Evolutionary conservation across 2,113 vertebrate species (phyloP), one percentile per base, ranked within the genome.

Genomic region (Maccullochella peelii): DNA sequence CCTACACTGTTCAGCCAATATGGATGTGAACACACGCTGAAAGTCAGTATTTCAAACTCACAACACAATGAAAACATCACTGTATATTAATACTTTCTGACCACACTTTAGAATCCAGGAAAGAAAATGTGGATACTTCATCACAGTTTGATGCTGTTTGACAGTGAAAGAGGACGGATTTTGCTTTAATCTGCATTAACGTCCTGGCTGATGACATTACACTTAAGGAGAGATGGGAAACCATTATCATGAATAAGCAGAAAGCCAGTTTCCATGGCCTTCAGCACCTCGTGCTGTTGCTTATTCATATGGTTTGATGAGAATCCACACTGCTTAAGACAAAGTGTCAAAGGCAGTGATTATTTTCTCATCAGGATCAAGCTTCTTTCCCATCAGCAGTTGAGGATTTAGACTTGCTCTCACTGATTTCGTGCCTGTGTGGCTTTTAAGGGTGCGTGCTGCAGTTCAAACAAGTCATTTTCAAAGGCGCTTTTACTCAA

Each of bases 391-490:
- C 38, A 77, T 73, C 62, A 69, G 75, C 78, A 57, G 52, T 6
- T 1, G 0, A 77, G 40, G 52, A 49, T 49, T 42, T 79, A 72
- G 62, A 73, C 20, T 12, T 1, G 23, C 61, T 49, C 72, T 66
- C 12, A 0, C 69, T 70, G 27, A 68, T 58, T 58, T 70, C 2
- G 1, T 20, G 47, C 21, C 50, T 36, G 18, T 47, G 58, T 50
- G 52, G 44, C 21, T 75, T 85, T 80, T 71, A 77, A 77, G 67
- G 76, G 77, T 78, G 36, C 4, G 0, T 72, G 66, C 74, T 55
- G 61, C 55, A 63, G 30, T 42, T 86, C 76, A 40, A 65, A 27
- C n/a, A 25, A 82, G 67, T 88, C 3, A 63, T 85, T 86, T 82
- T 75, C 68, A 89, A 82, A 85, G 79, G 55, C 15, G 36, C 59